These are phyloP conservation scores for Amiota communis DNA, from an alignment of 2,888 invertebrate species.

Conservation along the genomic window DNA sequence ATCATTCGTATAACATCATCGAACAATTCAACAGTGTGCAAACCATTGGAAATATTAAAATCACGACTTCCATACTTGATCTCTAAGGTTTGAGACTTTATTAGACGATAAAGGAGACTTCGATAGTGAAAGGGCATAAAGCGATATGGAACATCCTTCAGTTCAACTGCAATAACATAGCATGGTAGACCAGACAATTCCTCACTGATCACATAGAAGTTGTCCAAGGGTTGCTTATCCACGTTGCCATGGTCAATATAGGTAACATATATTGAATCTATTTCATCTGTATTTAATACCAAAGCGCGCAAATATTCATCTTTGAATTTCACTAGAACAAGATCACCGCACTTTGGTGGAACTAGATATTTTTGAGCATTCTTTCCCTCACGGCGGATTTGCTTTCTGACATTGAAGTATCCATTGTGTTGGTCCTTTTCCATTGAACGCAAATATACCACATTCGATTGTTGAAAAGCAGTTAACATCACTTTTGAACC, in stretches of 20 bases:
- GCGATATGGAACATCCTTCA: slow-evolving; percentile 63
- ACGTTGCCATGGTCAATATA: slow-evolving; percentile 69
- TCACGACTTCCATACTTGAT: slow-evolving; percentile 59
- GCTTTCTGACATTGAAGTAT: slow-evolving; percentile 56
- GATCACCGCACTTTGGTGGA: slow-evolving; percentile 61
- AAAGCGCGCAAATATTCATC: slow-evolving; percentile 62
- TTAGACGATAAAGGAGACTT: slow-evolving; percentile 55
- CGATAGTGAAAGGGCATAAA: slow-evolving; percentile 49
- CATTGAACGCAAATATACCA: slow-evolving; percentile 67
- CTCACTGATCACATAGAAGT: slow-evolving; percentile 58
- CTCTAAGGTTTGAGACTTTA: slow-evolving; percentile 52
- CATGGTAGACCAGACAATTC: slow-evolving; percentile 55
- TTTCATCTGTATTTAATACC: slow-evolving; percentile 58
- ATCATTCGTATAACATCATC: slow-evolving; percentile 56
- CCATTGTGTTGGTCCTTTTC: slow-evolving; percentile 51
- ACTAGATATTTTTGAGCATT: slow-evolving; percentile 45
- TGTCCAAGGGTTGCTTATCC: slow-evolving; percentile 55
- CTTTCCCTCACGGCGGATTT: slow-evolving; percentile 42
- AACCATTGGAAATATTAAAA: slow-evolving; percentile 45
- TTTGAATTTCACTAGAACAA: slow-evolving; percentile 61
- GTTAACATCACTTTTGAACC: slow-evolving; percentile 63
- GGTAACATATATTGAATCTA: slow-evolving; percentile 58
- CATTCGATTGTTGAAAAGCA: slow-evolving; percentile 65
- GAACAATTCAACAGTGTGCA: slow-evolving; percentile 59
- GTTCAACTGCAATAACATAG: slow-evolving; percentile 59